Percentiles rank a stretch among this genome's conserved stretches.
These are phyloP conservation scores for Muntiacus reevesi DNA, from an alignment of 2,113 vertebrate species.

Conservation along the genomic window DNA sequence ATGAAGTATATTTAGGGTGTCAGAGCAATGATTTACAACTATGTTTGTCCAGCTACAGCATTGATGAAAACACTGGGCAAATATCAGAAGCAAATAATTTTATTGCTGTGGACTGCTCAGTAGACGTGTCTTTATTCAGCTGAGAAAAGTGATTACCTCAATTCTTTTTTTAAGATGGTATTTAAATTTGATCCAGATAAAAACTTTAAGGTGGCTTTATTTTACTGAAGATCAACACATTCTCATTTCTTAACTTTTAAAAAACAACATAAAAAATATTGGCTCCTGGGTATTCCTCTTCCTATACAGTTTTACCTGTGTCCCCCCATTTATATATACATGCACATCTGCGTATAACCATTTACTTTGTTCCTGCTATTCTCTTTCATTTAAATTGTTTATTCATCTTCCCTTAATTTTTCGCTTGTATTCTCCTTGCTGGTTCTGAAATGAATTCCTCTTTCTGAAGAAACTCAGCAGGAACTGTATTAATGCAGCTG, in stretches of 20 bases:
- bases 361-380: constrained; percentile 69
- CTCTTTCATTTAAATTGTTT: constrained; percentile 73
- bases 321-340: neutral
- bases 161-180: neutral
- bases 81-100: neutral
- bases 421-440: constrained; percentile 73
- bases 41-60: neutral
- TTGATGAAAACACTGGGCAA: neutral
- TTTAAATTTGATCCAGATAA: neutral
- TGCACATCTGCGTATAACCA: neutral
- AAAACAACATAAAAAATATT: neutral
- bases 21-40: neutral
- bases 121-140: constrained; percentile 10
- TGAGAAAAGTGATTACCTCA: neutral
- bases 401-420: constrained; percentile 74
- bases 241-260: neutral
- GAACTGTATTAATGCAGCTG: constrained; percentile 74
- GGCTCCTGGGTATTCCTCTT: neutral
- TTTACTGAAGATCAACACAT: neutral
- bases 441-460: constrained; percentile 74
- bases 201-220: neutral
- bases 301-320: neutral
- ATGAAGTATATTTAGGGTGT: neutral
- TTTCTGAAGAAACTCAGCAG: constrained; percentile 75
- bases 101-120: neutral